A percentile compares a stretch with the other conserved stretches of the same genome.
Conservation (phyloP, 2,888 invertebrate species). For the Oligia strigilis region DNA sequence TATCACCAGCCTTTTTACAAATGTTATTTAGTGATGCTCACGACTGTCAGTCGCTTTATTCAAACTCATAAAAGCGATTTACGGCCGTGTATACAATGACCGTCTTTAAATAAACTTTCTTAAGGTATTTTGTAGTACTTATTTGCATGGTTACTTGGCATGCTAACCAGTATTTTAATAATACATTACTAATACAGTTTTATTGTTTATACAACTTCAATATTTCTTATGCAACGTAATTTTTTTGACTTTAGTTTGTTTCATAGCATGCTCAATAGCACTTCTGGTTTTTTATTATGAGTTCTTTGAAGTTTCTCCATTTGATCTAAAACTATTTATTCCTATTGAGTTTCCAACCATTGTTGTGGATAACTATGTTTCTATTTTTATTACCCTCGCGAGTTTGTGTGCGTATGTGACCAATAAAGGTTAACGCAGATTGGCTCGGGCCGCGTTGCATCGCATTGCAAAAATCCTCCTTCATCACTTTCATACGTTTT, state of each 20-base stretch:
- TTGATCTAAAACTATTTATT: not conserved
- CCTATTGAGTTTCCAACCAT: not conserved
- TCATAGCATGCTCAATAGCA: not conserved
- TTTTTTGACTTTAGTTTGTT: not conserved
- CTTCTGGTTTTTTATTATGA: not conserved
- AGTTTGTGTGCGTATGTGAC: not conserved
- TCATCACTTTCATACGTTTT: not conserved
- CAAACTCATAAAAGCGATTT: not conserved
- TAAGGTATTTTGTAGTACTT: not conserved
- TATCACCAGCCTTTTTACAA: too few species aligned
- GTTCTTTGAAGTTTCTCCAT: not conserved
- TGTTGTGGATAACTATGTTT: not conserved
- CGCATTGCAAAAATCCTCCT: not conserved
- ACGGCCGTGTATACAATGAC: not conserved
- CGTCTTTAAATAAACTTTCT: not conserved
- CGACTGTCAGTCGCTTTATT: not conserved
- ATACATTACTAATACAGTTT: not conserved
- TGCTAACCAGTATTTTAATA: slow-evolving; percentile 5
- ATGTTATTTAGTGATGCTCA: not conserved
- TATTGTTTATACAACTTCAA: not conserved
- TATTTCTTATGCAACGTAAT: not conserved
- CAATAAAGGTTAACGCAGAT: not conserved
- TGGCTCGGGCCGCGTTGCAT: not conserved
- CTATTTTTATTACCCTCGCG: not conserved
- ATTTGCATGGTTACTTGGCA: slow-evolving; percentile 23